Percentiles rank a stretch among this genome's conserved stretches.
phyloP scores from a whole-genome alignment of 2,797 vertebrate genomes.

The Pristis pectinata region DNA sequence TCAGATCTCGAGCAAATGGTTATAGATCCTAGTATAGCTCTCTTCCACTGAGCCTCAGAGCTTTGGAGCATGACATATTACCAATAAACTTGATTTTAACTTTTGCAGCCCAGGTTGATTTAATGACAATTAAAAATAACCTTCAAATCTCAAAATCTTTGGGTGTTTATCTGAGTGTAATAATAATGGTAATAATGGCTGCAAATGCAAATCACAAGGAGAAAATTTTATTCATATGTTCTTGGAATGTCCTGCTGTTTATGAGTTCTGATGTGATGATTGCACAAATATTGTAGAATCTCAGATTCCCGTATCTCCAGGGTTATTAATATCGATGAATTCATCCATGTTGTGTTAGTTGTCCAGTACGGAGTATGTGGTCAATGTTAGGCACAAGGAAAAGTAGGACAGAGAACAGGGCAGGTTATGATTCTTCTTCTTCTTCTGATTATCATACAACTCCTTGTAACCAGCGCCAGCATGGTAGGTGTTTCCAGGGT shows the following conservation, averaged over 20 bases:
- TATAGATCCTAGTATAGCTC: background rate
- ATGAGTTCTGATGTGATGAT: background rate
- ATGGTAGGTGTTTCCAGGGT: background rate
- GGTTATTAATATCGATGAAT: background rate
- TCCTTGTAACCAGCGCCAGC: background rate
- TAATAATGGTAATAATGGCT: background rate
- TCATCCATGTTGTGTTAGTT: background rate
- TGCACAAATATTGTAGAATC: background rate
- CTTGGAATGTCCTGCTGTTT: background rate
- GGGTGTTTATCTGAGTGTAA: background rate
- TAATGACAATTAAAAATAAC: background rate
- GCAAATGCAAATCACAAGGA: background rate
- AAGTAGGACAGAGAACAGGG: background rate
- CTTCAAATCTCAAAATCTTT: background rate
- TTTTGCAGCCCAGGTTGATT: slow-evolving; percentile 9
- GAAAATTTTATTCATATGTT: background rate
- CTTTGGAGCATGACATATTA: background rate
- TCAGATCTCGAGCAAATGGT: background rate
- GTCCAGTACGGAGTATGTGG: too few species aligned
- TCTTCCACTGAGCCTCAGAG: background rate
- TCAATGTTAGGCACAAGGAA: background rate
- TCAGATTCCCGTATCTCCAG: background rate
- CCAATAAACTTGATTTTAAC: background rate
- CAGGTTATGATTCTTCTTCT: background rate
- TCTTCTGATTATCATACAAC: background rate